Percentiles rank a stretch among this genome's conserved stretches.
phyloP scores from a whole-genome alignment of 23 tunicate species.

The Halocynthia roretzi region DNA sequence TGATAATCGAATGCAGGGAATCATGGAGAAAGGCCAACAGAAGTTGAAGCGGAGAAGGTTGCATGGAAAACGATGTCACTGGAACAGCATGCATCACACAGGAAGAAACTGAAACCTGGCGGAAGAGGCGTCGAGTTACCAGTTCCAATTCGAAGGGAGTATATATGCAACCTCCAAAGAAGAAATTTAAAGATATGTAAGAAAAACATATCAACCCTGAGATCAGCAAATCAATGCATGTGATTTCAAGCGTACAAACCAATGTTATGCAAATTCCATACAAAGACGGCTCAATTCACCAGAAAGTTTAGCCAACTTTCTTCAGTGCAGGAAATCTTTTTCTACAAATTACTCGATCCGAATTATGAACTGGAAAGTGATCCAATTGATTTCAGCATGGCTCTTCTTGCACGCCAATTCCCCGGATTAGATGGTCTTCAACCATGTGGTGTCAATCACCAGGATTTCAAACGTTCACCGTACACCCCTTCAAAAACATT shows the following conservation, averaged over 20 bases:
- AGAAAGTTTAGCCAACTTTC: too few relatives aligned
- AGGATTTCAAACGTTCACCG: too few relatives aligned
- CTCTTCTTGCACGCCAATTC: too few relatives aligned
- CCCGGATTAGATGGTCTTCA: background rate
- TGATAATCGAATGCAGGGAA: background rate
- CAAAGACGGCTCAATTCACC: background rate
- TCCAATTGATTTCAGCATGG: background rate
- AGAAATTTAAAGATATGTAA: background rate
- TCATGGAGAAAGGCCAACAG: background rate
- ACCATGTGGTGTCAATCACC: background rate
- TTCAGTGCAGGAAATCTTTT: too few relatives aligned
- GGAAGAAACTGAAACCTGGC: too few relatives aligned
- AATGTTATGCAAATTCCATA: background rate
- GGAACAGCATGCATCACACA: too few relatives aligned
- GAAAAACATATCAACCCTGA: background rate
- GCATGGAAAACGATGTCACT: too few relatives aligned
- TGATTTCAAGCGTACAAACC: background rate
- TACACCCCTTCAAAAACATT: background rate
- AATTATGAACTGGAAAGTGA: background rate
- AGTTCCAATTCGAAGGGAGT: background rate
- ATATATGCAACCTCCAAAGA: background rate
- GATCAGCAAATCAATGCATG: background rate
- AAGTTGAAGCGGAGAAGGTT: too few relatives aligned
- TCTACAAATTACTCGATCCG: background rate
- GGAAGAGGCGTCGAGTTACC: too few relatives aligned